Evolutionary conservation across 2,888 invertebrate genomes (phyloP).

Genomic region (Atethmia centrago): DNA sequence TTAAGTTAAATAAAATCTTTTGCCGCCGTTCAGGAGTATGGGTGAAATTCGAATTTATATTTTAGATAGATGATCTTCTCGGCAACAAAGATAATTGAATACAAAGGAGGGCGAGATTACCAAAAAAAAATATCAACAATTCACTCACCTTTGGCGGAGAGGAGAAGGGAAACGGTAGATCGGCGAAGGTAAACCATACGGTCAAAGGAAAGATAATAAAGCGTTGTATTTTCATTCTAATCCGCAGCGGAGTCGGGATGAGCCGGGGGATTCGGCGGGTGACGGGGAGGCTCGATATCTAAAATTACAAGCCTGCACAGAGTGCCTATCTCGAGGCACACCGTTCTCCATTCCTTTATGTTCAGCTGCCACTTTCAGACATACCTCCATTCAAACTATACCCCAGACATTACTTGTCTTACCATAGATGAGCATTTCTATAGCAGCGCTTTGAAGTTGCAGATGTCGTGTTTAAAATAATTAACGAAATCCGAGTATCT

Average conservation of each 20-base stretch:
- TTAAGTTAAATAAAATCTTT: slow-evolving; percentile 66
- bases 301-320: slow-evolving; percentile 88
- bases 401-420: slow-evolving; percentile 82
- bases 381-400: slow-evolving; percentile 84
- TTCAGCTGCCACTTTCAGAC: slow-evolving; percentile 87
- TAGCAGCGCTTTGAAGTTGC: slow-evolving; percentile 65
- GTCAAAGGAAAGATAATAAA: slow-evolving; percentile 89
- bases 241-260: slow-evolving; percentile 81
- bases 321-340: slow-evolving; percentile 86
- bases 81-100: slow-evolving; percentile 73
- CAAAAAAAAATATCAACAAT: slow-evolving; percentile 77
- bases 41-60: slow-evolving; percentile 63
- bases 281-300: slow-evolving; percentile 85
- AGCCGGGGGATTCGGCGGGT: slow-evolving; percentile 77
- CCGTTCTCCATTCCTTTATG: slow-evolving; percentile 85
- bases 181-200: slow-evolving; percentile 85
- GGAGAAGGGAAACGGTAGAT: slow-evolving; percentile 76
- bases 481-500: slow-evolving; percentile 45
- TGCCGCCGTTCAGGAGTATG: slow-evolving; percentile 42
- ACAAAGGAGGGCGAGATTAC: slow-evolving; percentile 71
- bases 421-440: slow-evolving; percentile 75
- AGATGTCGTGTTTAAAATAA: slow-evolving; percentile 67
- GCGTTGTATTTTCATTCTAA: slow-evolving; percentile 89
- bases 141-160: slow-evolving; percentile 76
- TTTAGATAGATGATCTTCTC: slow-evolving; percentile 63